Evolutionary conservation across 2,888 invertebrate species (phyloP).

Genomic region (Heliconius erato): DNA sequence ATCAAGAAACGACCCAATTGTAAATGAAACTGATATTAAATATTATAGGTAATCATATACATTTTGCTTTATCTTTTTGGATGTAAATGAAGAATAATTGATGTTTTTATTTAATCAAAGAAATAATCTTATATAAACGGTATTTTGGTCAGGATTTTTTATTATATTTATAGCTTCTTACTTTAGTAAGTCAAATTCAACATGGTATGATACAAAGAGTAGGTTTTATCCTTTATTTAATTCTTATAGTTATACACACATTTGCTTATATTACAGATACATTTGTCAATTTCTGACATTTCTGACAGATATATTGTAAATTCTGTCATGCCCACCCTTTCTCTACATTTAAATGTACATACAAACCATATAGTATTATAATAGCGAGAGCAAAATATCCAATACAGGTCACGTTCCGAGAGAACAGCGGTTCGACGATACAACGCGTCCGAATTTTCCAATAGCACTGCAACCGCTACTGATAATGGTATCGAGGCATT

Average conservation of each 20-base stretch:
- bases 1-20: conserved; percentile 31
- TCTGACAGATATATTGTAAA: background rate
- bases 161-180: background rate
- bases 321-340: background rate
- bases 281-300: background rate
- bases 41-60: background rate
- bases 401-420: conserved; percentile 46
- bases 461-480: conserved; percentile 37
- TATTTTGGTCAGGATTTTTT: background rate
- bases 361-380: background rate
- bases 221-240: too few species aligned
- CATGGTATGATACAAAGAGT: background rate
- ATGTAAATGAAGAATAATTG: background rate
- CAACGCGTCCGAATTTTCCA: conserved; percentile 44
- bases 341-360: background rate
- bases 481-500: conserved; percentile 5
- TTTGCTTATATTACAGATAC: background rate
- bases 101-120: background rate
- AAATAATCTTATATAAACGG: background rate
- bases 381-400: conserved; percentile 10
- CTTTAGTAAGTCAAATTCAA: background rate
- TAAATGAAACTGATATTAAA: conserved; percentile 24
- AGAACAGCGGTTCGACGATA: conserved; percentile 42
- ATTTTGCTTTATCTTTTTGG: background rate
- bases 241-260: too few species aligned